phyloP scores from a whole-genome alignment of 1,140 invertebrate species.

The Lysiphlebus fabarum region DNA sequence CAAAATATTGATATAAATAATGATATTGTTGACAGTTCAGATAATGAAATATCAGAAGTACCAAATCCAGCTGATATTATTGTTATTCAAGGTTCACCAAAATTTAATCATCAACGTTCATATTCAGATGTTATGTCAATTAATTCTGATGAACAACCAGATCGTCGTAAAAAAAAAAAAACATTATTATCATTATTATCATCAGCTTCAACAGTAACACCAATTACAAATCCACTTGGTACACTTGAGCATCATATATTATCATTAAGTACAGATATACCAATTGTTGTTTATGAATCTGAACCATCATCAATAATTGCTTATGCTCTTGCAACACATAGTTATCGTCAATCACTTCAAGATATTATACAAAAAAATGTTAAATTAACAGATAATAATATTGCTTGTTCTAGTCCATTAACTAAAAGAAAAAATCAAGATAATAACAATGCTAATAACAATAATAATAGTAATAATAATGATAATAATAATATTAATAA shows the following conservation, averaged over 20 bases:
- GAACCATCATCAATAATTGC: slow-evolving; percentile 90
- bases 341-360: slow-evolving; percentile 66
- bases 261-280: slow-evolving; percentile 58
- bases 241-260: slow-evolving; percentile 49
- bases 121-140: slow-evolving; percentile 51
- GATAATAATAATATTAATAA: too few relatives aligned
- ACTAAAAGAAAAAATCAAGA: slow-evolving; percentile 51
- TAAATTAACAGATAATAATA: slow-evolving; percentile 42
- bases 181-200: slow-evolving; percentile 67
- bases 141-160: slow-evolving; percentile 46
- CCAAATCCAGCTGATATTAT: slow-evolving; percentile 45
- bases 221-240: slow-evolving; percentile 53
- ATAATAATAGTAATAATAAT: too few relatives aligned
- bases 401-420: slow-evolving; percentile 48
- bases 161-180: slow-evolving; percentile 67
- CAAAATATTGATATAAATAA: slow-evolving; percentile 29
- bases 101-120: slow-evolving; percentile 46
- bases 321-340: slow-evolving; percentile 71
- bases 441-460: too few relatives aligned
- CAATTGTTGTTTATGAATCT: slow-evolving; percentile 77
- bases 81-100: slow-evolving; percentile 44
- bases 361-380: slow-evolving; percentile 44
- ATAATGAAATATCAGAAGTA: slow-evolving; percentile 39
- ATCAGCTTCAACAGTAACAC: slow-evolving; percentile 50
- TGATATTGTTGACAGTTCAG: slow-evolving; percentile 39